Conservation (phyloP, 2,113 vertebrate species). For the Ceyx melanurus region DNA sequence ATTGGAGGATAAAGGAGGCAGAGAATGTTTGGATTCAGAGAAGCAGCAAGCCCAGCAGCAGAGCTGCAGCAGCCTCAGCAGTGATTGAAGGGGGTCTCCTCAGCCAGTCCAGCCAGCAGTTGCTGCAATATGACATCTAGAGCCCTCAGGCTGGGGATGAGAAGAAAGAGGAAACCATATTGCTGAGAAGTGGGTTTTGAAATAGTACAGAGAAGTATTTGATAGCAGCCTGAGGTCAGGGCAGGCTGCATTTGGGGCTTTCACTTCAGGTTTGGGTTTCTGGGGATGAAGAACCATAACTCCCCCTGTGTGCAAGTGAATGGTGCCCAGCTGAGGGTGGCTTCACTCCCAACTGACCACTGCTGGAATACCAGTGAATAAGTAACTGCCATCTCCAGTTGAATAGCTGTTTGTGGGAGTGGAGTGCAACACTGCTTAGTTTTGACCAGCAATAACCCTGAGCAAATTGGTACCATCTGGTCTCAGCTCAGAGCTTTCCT, state of each 20-base stretch:
- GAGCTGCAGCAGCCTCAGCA: background rate
- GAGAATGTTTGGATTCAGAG: background rate
- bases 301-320: background rate
- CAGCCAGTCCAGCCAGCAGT: background rate
- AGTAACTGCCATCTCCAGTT: background rate
- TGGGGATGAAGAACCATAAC: accelerated
- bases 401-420: background rate
- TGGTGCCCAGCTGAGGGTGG: background rate
- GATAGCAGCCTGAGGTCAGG: background rate
- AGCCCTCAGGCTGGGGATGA: background rate
- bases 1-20: background rate
- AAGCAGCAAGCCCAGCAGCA: background rate
- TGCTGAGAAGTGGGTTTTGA: background rate
- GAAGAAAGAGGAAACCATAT: background rate
- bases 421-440: background rate
- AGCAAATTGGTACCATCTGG: constrained; percentile 45
- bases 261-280: constrained; percentile 28
- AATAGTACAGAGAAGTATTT: background rate
- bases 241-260: background rate
- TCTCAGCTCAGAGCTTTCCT: constrained; percentile 12
- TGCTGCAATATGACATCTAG: background rate
- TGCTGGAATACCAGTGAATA: background rate
- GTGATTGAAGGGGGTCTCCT: background rate
- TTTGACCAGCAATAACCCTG: constrained; percentile 11
- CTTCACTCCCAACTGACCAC: background rate